Base-by-base conservation (phyloP, 37 sponge, comb jelly and placozoan genomes). In the Chondrilla cf. caribensis region DNA sequence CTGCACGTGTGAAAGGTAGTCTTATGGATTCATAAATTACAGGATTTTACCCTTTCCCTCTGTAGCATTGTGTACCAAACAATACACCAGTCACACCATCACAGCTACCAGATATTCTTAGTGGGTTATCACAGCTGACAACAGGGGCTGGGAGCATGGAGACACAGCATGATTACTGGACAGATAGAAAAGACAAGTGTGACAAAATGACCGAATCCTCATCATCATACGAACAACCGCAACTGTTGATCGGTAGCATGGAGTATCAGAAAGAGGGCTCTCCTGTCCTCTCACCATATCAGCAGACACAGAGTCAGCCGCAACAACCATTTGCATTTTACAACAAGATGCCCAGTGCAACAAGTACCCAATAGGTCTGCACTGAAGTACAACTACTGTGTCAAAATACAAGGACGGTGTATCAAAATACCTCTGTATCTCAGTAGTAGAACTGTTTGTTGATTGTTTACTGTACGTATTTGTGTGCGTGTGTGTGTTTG, bases 11-110 rank as follows among this genome's bases (percentile, higher is more conserved):
- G n/a, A n/a, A n/a, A n/a, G n/a, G n/a, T n/a, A n/a, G n/a, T n/a
- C n/a, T n/a, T n/a, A 7, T 62, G 64, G 22, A 6, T 62, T 4
- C 18, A 62, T 62, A 15, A 62, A 62, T 62, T 62, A 62, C 22
- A 62, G 64, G 25, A 7, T 62, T 28, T 62, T 62, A 62, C 25
- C 2, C 76, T 31, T 37, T 37, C 76, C n/a, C n/a, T 39, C 0
- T 39, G 24, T 43, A 73, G 76, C 76, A 73, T 1, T 58, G 83
- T 83, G 95, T 88, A 0, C 95, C 95, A 3, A 90, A 93, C 32
- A 94, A 94, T 39, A 94, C 95, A 25, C 95, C 95, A 35, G 95
- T 86, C 31, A 94, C 95, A 14, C 95, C 95, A 31, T 92, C 95
- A 15, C 57, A 57, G 22, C 78, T 94, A 47, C 89, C 91, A 0